A percentile compares a stretch with the other conserved stretches of the same genome.
These are phyloP conservation scores for Xenentodon cancila DNA, from an alignment of 2,797 vertebrate species.

Conservation along the genomic window DNA sequence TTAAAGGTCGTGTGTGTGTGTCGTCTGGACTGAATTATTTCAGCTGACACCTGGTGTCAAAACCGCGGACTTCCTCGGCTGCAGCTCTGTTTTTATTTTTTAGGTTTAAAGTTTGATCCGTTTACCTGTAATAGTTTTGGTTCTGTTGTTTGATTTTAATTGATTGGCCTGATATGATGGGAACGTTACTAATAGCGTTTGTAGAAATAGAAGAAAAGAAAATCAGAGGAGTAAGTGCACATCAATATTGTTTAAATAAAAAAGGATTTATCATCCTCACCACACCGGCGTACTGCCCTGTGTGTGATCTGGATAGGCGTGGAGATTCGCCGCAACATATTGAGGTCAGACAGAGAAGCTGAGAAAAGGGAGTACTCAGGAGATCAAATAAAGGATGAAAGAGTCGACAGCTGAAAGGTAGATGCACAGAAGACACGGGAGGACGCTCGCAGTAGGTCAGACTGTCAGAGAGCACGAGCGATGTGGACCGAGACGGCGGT, in stretches of 20 bases:
- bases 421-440: constrained; percentile 22
- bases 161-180: no score
- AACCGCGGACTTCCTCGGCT: constrained; percentile 21
- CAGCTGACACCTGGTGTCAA: constrained; percentile 52
- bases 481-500: constrained; percentile 3
- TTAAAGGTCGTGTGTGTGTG: constrained; percentile 26
- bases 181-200: no score
- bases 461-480: constrained; percentile 20
- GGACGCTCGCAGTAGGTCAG: constrained; percentile 36
- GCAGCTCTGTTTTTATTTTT: not conserved
- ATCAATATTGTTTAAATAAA: not conserved
- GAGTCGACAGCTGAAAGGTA: constrained; percentile 31
- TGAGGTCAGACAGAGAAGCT: constrained; percentile 47
- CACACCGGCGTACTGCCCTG: not conserved
- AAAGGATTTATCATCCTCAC: not conserved
- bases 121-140: not conserved
- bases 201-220: no score
- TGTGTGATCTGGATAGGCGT: constrained; percentile 24
- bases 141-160: no score
- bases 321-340: constrained; percentile 49
- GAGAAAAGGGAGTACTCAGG: constrained; percentile 39
- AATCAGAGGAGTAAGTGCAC: no score
- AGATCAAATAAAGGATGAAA: constrained; percentile 63
- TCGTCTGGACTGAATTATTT: constrained; percentile 27
- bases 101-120: constrained; percentile 1